Evolutionary conservation across 1,140 invertebrate genomes (phyloP), one percentile per base, ranked within the genome.

Genomic region (Musca domestica): DNA sequence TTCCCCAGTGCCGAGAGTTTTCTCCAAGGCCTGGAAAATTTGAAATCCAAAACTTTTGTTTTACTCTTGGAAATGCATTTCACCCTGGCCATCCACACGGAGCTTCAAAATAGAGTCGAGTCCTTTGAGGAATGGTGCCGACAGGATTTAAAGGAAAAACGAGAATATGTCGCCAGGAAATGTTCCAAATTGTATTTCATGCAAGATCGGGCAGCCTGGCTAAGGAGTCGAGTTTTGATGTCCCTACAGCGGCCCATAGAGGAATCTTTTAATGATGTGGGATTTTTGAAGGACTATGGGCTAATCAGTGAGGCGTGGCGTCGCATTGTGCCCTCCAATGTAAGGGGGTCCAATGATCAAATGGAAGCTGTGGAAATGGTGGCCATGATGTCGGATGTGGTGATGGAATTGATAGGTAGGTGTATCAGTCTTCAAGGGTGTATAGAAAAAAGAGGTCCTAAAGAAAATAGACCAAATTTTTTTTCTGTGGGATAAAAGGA

Each of bases 131-230:
- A 80, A 19, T 80, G 78, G 78, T 80, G 78, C 52, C 30, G 64
- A 34, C 71, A 73, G 5, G 75, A 80, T 34, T 63, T 80, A 0
- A 70, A 67, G 34, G 76, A 80, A 61, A 80, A 77, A 25, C 61
- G 77, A 23, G 76, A 78, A 7, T 81, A 75, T 48, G 79, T 80
- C 6, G 71, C 72, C 0, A 72, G 75, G 23, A 79, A 77, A 63
- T 81, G 77, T 25, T 75, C 77, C 1, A 80, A 78, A 61, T 73
- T 78, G 25, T 78, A 72, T 64, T 81, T 81, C 23, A 81, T 81
- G 77, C 73, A 75, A 27, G 73, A 72, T 64, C 77, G 79, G 0
- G 79, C 77, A 9, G 52, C 54, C 1, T 74, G 78, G 49, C 74
- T 81, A 73, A 73, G 76, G 19, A 10, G 52, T 0, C 66, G 69